Base-by-base conservation (phyloP, 1,140 invertebrate species). In the Drosophila mauritiana region DNA sequence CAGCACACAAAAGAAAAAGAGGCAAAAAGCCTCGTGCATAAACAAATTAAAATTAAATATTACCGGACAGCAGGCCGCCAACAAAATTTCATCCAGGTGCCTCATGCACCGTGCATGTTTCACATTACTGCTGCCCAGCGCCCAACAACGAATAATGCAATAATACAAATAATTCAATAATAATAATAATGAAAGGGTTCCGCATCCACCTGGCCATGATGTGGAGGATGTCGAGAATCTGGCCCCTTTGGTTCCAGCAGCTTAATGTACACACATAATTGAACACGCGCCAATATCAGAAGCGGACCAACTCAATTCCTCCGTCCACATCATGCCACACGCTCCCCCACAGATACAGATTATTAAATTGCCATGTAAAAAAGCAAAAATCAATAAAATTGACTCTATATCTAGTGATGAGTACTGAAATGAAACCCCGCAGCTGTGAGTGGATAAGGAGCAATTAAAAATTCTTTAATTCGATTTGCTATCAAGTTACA, bases 41-140 rank as follows among this genome's bases (percentile, higher is more conserved):
- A 86, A 89, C 83, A 89, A 86, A 86, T 86, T 89, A 88, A 86
- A 89, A 81, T 88, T 86, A 63, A 86, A 86, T 88, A 86, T 88
- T 88, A 73, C 83, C 73, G 53, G 51, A 78, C 80, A 88, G 73
- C 59, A 42, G 52, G 59, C 56, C 51, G 57, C 36, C 49, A 49
- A 34, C 49, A 25, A 88, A 88, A 89, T 79, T 89, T 67, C 80
- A 79, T 78, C 86, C 73, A 48, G 76, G 56, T 27, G 13, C 51
- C 42, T 49, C 43, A 37, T 40, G 53, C 31, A 36, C 22, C 34
- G 25, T 53, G 34, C 63, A 69, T 70, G 64, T 69, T 70, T 25
- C 51, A 46, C 37, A 74, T 74, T 74, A 74, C 59, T 25, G 42
- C 58, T 55, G 58, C 49, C 51, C 39, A 39, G 4, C 37, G 49